Percentiles rank a stretch among this genome's conserved stretches.
Evolutionary conservation across 2,797 vertebrate genomes (phyloP).

Genomic region (Gambelia wislizenii): DNA sequence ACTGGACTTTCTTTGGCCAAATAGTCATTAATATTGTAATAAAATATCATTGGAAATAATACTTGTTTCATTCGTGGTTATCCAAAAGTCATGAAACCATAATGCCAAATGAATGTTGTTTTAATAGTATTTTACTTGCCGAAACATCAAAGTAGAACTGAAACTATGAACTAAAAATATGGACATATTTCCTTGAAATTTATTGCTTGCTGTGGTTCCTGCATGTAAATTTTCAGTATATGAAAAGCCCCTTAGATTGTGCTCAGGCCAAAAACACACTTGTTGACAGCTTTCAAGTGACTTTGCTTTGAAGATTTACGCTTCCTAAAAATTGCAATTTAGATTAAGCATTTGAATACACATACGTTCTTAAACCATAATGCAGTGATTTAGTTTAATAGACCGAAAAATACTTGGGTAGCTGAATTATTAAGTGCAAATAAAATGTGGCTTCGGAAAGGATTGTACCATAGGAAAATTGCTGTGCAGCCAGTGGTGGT

Average conservation of each 20-base stretch:
- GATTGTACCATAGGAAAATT: slow-evolving; percentile 13
- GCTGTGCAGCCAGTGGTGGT: background rate
- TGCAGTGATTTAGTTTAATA: slow-evolving; percentile 9
- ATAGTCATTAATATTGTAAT: slow-evolving; percentile 44
- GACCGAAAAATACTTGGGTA: background rate
- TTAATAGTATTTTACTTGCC: slow-evolving; percentile 51
- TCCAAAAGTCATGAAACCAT: slow-evolving; percentile 35
- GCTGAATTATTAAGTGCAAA: slow-evolving; percentile 31
- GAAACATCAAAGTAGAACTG: slow-evolving; percentile 47
- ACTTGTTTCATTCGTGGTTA: background rate
- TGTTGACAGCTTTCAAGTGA: slow-evolving; percentile 29
- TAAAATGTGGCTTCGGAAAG: slow-evolving; percentile 23
- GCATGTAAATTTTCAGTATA: slow-evolving; percentile 28
- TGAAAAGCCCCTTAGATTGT: slow-evolving; percentile 24
- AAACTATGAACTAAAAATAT: slow-evolving; percentile 48
- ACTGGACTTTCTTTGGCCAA: slow-evolving; percentile 59
- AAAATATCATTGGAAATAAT: slow-evolving; percentile 38
- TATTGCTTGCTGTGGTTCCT: slow-evolving; percentile 47
- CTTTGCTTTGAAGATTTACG: slow-evolving; percentile 36
- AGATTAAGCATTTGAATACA: slow-evolving; percentile 7
- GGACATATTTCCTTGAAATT: slow-evolving; percentile 51
- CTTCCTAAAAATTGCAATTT: slow-evolving; percentile 36
- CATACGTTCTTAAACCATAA: background rate
- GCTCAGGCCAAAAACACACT: slow-evolving; percentile 9
- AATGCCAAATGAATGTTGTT: slow-evolving; percentile 49